These are phyloP conservation scores for Cepaea hortensis DNA, from an alignment of 2,888 invertebrate genomes.

Conservation along the genomic window DNA sequence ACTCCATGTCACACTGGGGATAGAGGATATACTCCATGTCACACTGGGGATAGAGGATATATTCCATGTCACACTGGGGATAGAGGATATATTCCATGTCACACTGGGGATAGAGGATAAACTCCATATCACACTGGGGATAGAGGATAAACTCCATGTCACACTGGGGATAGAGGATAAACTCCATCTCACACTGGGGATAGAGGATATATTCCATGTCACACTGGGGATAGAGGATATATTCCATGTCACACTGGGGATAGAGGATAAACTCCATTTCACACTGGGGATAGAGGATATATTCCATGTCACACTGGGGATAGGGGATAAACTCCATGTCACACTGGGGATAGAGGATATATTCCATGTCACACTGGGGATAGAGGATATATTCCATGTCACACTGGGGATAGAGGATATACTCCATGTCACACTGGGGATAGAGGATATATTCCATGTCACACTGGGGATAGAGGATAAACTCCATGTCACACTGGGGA, in stretches of 20 bases:
- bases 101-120: no score
- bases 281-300: background rate
- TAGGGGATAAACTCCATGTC: background rate
- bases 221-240: background rate
- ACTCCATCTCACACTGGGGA: background rate
- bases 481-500: background rate
- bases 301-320: slow-evolving; percentile 74
- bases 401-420: background rate
- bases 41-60: no score
- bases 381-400: background rate
- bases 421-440: no score
- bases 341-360: background rate
- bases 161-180: background rate
- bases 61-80: no score
- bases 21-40: background rate
- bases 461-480: background rate
- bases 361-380: background rate
- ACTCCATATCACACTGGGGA: no score
- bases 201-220: background rate
- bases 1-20: background rate
- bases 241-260: background rate
- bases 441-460: background rate
- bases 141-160: no score
- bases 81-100: no score
- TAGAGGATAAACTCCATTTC: background rate